Conservation (phyloP, 2,888 invertebrate species). For the Aphidius colemani region DNA sequence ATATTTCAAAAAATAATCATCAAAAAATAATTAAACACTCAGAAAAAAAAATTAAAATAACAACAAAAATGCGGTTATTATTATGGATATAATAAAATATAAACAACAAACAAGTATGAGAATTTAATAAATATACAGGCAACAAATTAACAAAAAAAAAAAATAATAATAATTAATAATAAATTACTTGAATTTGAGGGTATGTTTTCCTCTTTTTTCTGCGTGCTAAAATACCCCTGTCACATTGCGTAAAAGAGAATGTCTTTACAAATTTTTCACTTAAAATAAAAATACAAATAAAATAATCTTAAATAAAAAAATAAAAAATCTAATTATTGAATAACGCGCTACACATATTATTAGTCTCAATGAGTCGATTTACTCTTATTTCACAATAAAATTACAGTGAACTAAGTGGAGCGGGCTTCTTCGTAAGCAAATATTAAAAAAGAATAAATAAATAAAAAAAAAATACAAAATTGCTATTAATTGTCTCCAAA, state of each 20-base stretch:
- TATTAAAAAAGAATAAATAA: constrained; percentile 39
- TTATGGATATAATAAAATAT: constrained; percentile 38
- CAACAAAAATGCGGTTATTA: constrained; percentile 44
- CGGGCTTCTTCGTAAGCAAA: constrained; percentile 48
- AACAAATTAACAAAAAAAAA: constrained; percentile 31
- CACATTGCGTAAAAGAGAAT: constrained; percentile 47
- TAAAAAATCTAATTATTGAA: constrained; percentile 38
- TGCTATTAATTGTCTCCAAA: constrained; percentile 34
- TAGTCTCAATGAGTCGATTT: constrained; percentile 45
- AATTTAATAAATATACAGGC: constrained; percentile 35
- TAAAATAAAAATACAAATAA: constrained; percentile 36
- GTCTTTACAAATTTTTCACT: constrained; percentile 57
- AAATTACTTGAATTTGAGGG: constrained; percentile 33
- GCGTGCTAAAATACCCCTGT: constrained; percentile 43
- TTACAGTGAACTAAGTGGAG: constrained; percentile 43
- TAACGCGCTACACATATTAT: constrained; percentile 46
- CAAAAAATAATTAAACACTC: constrained; percentile 13
- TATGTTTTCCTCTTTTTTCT: constrained; percentile 31
- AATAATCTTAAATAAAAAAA: constrained; percentile 10
- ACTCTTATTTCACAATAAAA: too few species aligned
- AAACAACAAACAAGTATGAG: constrained; percentile 12
- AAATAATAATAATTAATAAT: constrained; percentile 25
- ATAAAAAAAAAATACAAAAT: constrained; percentile 41
- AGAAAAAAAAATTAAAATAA: constrained; percentile 27
- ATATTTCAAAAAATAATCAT: constrained; percentile 41